A percentile compares a stretch with the other conserved stretches of the same genome.
Conservation (phyloP, 2,113 vertebrate species). For the Leucopternis melanops region DNA sequence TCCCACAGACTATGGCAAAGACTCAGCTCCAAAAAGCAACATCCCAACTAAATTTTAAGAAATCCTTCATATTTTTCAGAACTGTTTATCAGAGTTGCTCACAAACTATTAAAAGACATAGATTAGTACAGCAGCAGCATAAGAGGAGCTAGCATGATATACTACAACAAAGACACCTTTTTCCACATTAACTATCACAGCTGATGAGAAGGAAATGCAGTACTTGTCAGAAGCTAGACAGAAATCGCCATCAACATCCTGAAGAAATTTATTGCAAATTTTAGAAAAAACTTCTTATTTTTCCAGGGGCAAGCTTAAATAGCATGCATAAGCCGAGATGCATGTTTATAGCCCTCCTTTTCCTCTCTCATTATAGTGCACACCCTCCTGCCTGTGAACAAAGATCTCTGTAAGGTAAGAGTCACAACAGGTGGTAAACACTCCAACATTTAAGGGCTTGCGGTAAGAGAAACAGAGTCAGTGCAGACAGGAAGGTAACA, state of each 20-base stretch:
- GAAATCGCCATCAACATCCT: neutral
- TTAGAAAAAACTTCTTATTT: neutral
- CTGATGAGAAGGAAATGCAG: neutral
- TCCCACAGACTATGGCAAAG: neutral
- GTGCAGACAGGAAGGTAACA: neutral
- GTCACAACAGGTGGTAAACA: conserved; percentile 59
- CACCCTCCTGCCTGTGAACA: neutral
- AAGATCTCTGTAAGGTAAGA: conserved; percentile 37
- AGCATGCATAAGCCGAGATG: neutral
- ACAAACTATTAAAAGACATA: neutral
- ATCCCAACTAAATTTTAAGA: neutral
- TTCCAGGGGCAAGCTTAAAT: neutral
- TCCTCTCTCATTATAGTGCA: neutral
- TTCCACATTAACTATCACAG: neutral
- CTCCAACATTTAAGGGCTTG: conserved; percentile 54
- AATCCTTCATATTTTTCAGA: neutral
- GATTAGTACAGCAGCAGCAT: neutral
- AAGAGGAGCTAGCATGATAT: neutral
- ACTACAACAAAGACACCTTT: neutral
- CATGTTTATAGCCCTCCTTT: neutral
- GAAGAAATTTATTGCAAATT: neutral
- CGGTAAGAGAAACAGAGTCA: conserved; percentile 19
- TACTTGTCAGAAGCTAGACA: neutral
- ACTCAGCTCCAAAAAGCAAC: neutral
- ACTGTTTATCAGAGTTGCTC: neutral